Percentiles rank a stretch among this genome's conserved stretches.
Conservation (phyloP, 2,113 vertebrate genomes). For the Protobothrops flavoviridis region DNA sequence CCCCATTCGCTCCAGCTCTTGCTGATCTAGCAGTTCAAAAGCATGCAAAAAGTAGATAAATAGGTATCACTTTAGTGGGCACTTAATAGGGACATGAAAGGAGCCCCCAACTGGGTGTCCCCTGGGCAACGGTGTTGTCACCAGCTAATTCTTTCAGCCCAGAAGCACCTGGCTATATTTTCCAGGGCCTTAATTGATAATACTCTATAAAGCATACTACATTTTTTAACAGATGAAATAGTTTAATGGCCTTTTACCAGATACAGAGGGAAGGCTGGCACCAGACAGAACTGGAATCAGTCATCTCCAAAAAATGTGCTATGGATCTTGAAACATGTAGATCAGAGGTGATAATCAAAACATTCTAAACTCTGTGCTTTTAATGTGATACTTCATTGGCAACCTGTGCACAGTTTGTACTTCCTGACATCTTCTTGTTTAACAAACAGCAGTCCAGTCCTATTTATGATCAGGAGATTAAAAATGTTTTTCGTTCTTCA, state of each 20-base stretch:
- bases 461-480: background rate
- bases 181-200: background rate
- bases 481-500: background rate
- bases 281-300: background rate
- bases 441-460: background rate
- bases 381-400: background rate
- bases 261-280: background rate
- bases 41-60: background rate
- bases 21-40: background rate
- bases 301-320: background rate
- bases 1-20: background rate
- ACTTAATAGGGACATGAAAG: background rate
- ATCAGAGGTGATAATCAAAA: background rate
- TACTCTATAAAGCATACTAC: background rate
- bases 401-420: background rate
- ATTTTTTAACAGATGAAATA: background rate
- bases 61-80: no score
- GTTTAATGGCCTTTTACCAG: background rate
- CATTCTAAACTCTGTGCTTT: background rate
- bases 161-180: background rate
- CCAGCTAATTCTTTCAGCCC: background rate
- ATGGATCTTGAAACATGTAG: background rate
- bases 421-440: background rate
- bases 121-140: background rate
- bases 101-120: background rate